Conservation (phyloP, 2,888 invertebrate genomes). For the Tipula helvola region DNA sequence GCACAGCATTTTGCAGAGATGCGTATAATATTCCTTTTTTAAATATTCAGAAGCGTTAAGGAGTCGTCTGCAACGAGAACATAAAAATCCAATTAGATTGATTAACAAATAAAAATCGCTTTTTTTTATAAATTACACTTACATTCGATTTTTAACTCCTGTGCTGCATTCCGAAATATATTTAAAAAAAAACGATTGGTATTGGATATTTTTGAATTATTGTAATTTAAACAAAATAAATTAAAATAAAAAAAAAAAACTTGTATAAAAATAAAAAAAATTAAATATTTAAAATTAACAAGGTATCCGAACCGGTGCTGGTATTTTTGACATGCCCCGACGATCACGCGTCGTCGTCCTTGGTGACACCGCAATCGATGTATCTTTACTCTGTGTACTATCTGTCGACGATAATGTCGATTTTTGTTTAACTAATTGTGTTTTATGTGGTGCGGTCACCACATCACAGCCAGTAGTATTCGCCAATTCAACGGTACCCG, state of each 20-base stretch:
- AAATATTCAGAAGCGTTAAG: neutral
- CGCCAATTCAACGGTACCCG: conserved; percentile 49
- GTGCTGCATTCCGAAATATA: neutral
- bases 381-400: conserved; percentile 28
- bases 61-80: neutral
- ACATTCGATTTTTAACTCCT: conserved; percentile 1
- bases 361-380: conserved; percentile 13
- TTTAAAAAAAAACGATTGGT: neutral
- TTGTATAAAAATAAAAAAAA: neutral
- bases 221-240: neutral
- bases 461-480: conserved; percentile 33
- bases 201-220: neutral
- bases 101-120: too few species aligned
- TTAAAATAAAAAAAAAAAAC: neutral
- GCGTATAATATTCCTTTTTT: neutral
- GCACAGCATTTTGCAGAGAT: neutral
- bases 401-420: conserved; percentile 33
- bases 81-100: too few species aligned
- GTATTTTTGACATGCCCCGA: conserved; percentile 33
- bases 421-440: conserved; percentile 18
- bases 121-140: neutral
- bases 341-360: conserved; percentile 17
- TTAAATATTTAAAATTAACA: neutral
- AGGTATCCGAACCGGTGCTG: conserved; percentile 27
- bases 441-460: conserved; percentile 16